These are phyloP conservation scores for Lepidocyrtoides sp. DNA, from an alignment of 2,888 invertebrate species.

Conservation along the genomic window DNA sequence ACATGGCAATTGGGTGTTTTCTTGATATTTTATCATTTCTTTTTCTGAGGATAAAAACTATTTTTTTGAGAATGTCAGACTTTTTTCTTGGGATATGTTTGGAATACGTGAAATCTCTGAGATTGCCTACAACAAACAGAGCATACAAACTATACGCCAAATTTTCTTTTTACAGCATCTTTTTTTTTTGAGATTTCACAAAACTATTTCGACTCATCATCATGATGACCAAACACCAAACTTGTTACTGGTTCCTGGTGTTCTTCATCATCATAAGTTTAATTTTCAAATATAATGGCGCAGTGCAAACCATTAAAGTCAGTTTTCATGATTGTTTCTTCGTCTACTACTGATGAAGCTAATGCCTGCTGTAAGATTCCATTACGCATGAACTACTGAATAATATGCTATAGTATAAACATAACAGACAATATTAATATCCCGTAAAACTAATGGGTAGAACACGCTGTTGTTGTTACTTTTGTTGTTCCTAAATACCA, in stretches of 20 bases:
- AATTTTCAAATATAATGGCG: neutral
- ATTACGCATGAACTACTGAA: slow-evolving; percentile 25
- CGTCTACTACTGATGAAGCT: neutral
- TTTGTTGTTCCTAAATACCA: no score
- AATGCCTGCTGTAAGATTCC: slow-evolving; percentile 19
- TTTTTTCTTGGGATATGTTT: slow-evolving; percentile 44
- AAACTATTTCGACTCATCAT: neutral
- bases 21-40: slow-evolving; percentile 71
- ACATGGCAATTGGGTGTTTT: slow-evolving; percentile 76
- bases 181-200: neutral
- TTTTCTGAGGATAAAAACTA: slow-evolving; percentile 59
- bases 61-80: slow-evolving; percentile 58
- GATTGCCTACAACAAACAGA: neutral
- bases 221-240: neutral
- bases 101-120: slow-evolving; percentile 42
- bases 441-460: neutral
- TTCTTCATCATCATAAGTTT: neutral
- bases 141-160: neutral
- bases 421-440: neutral
- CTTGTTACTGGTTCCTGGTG: slow-evolving; percentile 10
- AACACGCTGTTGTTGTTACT: neutral
- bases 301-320: neutral
- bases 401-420: neutral
- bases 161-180: neutral
- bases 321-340: neutral